Base-by-base conservation (phyloP, 2,888 invertebrate species). In the Callinectes sapidus region DNA sequence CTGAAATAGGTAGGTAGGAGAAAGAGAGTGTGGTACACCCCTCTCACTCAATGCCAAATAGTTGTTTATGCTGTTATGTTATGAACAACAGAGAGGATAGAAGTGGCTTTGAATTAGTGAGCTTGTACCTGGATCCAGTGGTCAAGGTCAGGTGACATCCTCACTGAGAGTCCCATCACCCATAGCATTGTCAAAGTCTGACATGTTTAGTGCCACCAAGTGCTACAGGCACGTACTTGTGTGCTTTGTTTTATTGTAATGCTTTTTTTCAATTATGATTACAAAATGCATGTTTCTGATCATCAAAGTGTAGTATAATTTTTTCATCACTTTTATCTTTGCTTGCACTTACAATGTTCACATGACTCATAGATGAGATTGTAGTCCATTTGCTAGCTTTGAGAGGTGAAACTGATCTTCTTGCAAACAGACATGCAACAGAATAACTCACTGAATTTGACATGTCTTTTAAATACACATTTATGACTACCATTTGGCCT, bases 301-400 rank as follows among this genome's bases (percentile, higher is more conserved):
- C 71, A 28, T 77, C n/a, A 28, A 77, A 77, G 28, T 28, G 13
- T 28, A 77, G 13, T 28, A 2, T 28, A 28, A 28, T 28, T 77
- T 14, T 28, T 10, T 77, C 71, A 28, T 77, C 28, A 13, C 28
- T 28, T n/a, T 77, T 61, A 28, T 77, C 81, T 32, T 32, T 35
- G 81, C 35, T 35, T 81, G 35, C 81, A 81, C 35, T 16, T 81
- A 71, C 48, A 32, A 32, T 81, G 18, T 81, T 81, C 16, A 81
- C 35, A 3, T 16, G 81, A 32, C 16, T 81, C 81, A 32, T 81
- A 35, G 81, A 35, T 32, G 35, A 35, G 32, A 35, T 14, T 81
- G 81, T 35, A 81, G 81, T 81, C 81, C 81, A 81, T 35, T 81
- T 32, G 35, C 16, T 35, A 81, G 81, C 81, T 81, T n/a, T 81